A percentile compares a stretch with the other conserved stretches of the same genome.
These are phyloP conservation scores for Chlorodrepanis virens DNA, from an alignment of 2,113 vertebrate genomes.

Conservation along the genomic window DNA sequence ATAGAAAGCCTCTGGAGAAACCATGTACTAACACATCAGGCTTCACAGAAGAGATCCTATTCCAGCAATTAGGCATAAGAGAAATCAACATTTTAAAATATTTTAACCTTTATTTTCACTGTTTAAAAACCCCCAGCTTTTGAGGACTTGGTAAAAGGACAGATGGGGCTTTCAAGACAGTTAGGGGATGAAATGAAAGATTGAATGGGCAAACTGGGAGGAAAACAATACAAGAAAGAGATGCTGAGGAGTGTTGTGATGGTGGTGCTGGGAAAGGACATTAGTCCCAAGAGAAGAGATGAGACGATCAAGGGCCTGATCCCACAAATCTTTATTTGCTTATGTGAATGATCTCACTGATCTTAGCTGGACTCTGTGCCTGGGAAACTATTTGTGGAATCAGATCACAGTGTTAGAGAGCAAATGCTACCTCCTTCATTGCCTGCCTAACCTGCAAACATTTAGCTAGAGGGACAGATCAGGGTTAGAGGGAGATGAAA, in stretches of 20 bases:
- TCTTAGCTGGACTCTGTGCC: background rate
- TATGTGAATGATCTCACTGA: slow-evolving; percentile 42
- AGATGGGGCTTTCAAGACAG: background rate
- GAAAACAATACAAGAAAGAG: background rate
- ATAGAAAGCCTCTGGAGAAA: background rate
- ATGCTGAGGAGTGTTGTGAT: background rate
- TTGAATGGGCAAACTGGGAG: background rate
- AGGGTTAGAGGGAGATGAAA: background rate
- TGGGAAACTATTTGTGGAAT: slow-evolving; percentile 27
- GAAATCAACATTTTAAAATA: background rate
- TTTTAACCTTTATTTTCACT: background rate
- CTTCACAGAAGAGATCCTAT: background rate
- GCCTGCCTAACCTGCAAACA: background rate
- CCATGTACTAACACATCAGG: background rate
- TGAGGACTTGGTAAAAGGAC: background rate
- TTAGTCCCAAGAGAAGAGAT: background rate
- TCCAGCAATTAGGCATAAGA: background rate
- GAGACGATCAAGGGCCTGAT: background rate
- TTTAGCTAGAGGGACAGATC: background rate
- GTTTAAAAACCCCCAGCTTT: background rate
- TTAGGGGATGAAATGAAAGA: background rate
- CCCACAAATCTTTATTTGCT: slow-evolving; percentile 39
- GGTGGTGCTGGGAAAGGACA: background rate
- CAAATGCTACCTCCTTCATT: background rate
- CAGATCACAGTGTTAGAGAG: background rate